Percentiles rank a stretch among this genome's conserved stretches.
Conservation (phyloP, 2,113 vertebrate species). For the Apaloderma vittatum region DNA sequence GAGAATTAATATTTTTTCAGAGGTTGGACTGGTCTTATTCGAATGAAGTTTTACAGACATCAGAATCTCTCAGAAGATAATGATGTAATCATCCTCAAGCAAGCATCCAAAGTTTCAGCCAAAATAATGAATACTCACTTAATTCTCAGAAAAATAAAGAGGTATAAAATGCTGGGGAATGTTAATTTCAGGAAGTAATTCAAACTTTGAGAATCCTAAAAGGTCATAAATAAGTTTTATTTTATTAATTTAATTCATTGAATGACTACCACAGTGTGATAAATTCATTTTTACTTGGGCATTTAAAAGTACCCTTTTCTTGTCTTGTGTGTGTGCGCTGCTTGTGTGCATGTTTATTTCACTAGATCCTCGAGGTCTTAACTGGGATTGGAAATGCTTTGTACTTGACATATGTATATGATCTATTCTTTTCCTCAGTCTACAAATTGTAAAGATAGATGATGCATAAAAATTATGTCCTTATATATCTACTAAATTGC, state of each 20-base stretch:
- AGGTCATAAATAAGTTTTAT: background rate
- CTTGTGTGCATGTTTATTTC: background rate
- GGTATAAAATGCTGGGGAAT: background rate
- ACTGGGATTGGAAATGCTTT: background rate
- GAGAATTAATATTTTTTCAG: background rate
- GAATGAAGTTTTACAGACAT: background rate
- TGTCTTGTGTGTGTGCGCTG: background rate
- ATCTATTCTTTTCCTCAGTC: background rate
- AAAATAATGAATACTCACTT: background rate
- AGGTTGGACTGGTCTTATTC: background rate
- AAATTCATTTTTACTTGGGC: background rate
- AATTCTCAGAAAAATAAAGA: background rate
- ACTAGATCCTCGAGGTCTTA: background rate
- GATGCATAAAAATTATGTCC: background rate
- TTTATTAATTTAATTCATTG: background rate
- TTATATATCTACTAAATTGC: background rate
- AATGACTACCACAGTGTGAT: rapidly evolving
- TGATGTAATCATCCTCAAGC: background rate
- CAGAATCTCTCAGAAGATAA: background rate
- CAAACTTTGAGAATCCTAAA: background rate
- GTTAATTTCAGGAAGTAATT: background rate
- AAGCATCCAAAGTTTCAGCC: background rate
- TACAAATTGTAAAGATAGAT: background rate
- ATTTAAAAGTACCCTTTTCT: background rate
- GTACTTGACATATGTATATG: background rate